Percentiles rank a stretch among this genome's conserved stretches.
Conservation (phyloP, 2,797 vertebrate genomes). For the Bucorvus abyssinicus region DNA sequence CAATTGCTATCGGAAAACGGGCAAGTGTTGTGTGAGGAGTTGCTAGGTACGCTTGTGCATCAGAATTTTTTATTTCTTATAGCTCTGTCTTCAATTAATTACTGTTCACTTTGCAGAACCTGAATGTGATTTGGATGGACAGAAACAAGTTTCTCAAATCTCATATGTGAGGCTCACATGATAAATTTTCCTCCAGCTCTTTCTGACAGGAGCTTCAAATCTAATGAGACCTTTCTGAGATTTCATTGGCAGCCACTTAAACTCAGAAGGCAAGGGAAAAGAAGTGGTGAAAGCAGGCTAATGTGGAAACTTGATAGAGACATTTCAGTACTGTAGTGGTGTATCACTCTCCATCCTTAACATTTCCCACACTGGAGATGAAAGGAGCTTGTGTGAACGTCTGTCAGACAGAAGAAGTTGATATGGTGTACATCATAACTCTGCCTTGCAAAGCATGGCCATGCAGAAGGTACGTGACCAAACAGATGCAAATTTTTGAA, state of each 20-base stretch:
- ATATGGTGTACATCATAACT: neutral
- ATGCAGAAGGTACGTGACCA: neutral
- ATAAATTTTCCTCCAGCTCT: slow-evolving; percentile 9
- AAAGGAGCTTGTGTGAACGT: neutral
- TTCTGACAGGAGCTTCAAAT: slow-evolving; percentile 2
- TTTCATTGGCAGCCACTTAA: slow-evolving; percentile 24
- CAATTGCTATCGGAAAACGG: neutral
- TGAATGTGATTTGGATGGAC: neutral
- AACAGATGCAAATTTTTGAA: neutral
- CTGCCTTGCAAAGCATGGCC: neutral
- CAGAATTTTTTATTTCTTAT: slow-evolving; percentile 14
- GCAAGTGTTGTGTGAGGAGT: neutral
- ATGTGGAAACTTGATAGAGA: slow-evolving; percentile 5
- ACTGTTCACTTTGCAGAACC: neutral
- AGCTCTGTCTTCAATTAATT: slow-evolving; percentile 18
- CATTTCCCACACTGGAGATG: neutral
- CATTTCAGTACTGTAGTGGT: neutral
- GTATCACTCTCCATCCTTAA: neutral
- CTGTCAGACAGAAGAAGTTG: neutral
- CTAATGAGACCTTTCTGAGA: slow-evolving; percentile 12
- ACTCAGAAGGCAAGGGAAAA: slow-evolving; percentile 24
- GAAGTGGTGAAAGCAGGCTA: slow-evolving; percentile 6
- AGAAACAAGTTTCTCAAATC: slow-evolving; percentile 3
- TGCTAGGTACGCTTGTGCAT: neutral
- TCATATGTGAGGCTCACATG: neutral